Base-by-base conservation (phyloP, 2,113 vertebrate species). In the Grammomys dolichurus region DNA sequence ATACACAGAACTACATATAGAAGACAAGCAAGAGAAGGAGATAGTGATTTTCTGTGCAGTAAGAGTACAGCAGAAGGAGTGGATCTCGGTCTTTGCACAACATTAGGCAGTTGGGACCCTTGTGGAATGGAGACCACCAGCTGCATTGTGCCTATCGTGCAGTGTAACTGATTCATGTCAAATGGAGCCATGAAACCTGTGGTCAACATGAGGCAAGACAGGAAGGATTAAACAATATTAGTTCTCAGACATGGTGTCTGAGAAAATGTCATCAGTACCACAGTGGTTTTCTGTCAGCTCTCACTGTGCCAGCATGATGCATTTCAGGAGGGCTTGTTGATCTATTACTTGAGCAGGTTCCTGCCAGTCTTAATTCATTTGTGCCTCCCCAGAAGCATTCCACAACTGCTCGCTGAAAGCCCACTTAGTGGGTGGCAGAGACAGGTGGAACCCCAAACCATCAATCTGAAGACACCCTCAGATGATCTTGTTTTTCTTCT, bases 321-420 rank as follows among this genome's bases (percentile, higher is more conserved):
- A 95, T 82, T 98, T 98, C 96, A 86, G 97, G 91, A 69, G 96
- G 94, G 33, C 94, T 75, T 58, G 58, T 89, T 94, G 82, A 95
- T 91, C 95, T 95, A 90, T 98, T 94, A 82, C 89, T 96, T 56
- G 31, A 92, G 80, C 85, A 84, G 31, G 0, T 92, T 96, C 60
- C 93, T 46, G 75, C 46, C 90, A 97, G 88, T 95, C 96, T 95
- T 2, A 95, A 96, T 94, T 97, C 81, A 91, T 96, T 98, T 94
- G 96, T 96, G 97, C 95, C 94, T 87, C 97, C 91, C 60, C 70
- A 94, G 91, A 69, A 0, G 6, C 96, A 96, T 92, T 94, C 97
- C 96, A 5, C 0, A n/a, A 60, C 75, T 24, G 28, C 90, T 89
- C 54, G 56, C 80, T 88, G 93, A 51, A 94, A 51, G 84, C 72